phyloP scores from a whole-genome alignment of 35 echinoderm and acorn worm species.

The Acanthaster planci region DNA sequence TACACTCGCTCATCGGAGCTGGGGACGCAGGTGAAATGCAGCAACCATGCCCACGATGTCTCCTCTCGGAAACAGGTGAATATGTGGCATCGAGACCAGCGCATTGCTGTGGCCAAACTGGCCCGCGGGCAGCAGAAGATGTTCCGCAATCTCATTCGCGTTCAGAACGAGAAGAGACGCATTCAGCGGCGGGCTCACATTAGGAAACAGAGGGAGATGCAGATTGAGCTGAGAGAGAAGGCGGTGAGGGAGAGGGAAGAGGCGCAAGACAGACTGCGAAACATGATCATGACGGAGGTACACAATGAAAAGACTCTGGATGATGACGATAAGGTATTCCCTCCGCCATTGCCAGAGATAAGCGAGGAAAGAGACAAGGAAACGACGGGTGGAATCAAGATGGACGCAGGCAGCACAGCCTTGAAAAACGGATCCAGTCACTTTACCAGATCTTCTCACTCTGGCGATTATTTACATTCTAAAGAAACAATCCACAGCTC shows the following conservation, averaged over 20 bases:
- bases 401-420: too few species aligned
- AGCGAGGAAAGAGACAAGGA: neutral
- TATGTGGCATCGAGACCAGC: slow-evolving; percentile 73
- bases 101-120: slow-evolving; percentile 60
- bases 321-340: neutral
- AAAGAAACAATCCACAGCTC: neutral
- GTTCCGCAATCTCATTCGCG: slow-evolving; percentile 57
- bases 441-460: too few species aligned
- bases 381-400: too few species aligned
- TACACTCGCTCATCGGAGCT: slow-evolving; percentile 52
- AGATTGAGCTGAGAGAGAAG: slow-evolving; percentile 59
- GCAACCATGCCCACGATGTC: slow-evolving; percentile 54
- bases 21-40: slow-evolving; percentile 45
- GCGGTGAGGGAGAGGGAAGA: slow-evolving; percentile 57
- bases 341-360: slow-evolving; percentile 13
- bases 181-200: slow-evolving; percentile 50
- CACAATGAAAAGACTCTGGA: slow-evolving; percentile 2
- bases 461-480: neutral
- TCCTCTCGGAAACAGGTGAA: slow-evolving; percentile 51
- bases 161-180: slow-evolving; percentile 69
- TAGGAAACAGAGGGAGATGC: slow-evolving; percentile 52
- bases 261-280: slow-evolving; percentile 29
- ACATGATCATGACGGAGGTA: slow-evolving; percentile 36
- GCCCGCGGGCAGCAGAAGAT: slow-evolving; percentile 53
- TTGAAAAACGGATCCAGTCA: too few species aligned